Conservation (phyloP, 2,113 vertebrate species). For the Hepsetus odoe region DNA sequence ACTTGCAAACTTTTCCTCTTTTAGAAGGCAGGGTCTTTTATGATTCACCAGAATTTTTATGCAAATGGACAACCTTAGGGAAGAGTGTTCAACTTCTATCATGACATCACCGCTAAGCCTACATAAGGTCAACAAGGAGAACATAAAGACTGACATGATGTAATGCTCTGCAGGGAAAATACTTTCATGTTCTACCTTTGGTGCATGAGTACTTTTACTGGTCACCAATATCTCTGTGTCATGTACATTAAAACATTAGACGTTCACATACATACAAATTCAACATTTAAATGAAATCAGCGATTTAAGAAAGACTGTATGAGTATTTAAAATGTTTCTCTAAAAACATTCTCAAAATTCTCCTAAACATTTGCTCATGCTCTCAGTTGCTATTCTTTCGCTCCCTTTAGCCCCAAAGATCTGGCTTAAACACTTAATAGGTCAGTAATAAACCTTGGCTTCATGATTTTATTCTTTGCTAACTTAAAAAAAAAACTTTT, state of each 20-base stretch:
- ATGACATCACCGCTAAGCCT: constrained; percentile 34
- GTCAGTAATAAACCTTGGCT: no score
- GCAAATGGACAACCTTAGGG: constrained; percentile 50
- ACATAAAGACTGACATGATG: constrained; percentile 25
- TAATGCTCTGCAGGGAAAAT: constrained; percentile 44
- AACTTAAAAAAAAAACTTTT: no score
- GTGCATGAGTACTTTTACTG: background rate
- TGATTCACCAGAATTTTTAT: constrained; percentile 67
- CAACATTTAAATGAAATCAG: no score
- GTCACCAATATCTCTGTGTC: background rate
- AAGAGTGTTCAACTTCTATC: constrained; percentile 8
- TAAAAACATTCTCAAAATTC: background rate
- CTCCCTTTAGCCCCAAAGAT: no score
- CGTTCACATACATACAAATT: background rate
- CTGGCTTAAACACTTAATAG: no score
- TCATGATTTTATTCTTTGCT: no score
- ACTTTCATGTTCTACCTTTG: constrained; percentile 9
- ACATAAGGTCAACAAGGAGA: constrained; percentile 43
- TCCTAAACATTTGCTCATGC: background rate
- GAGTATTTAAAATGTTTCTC: background rate
- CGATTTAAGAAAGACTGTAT: background rate
- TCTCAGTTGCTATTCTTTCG: no score
- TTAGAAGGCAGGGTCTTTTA: constrained; percentile 33
- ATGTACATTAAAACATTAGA: background rate
- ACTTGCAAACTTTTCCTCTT: constrained; percentile 46